A percentile compares a stretch with the other conserved stretches of the same genome.
Evolutionary conservation across 2,888 invertebrate genomes (phyloP).

Genomic region (Folsomia candida): DNA sequence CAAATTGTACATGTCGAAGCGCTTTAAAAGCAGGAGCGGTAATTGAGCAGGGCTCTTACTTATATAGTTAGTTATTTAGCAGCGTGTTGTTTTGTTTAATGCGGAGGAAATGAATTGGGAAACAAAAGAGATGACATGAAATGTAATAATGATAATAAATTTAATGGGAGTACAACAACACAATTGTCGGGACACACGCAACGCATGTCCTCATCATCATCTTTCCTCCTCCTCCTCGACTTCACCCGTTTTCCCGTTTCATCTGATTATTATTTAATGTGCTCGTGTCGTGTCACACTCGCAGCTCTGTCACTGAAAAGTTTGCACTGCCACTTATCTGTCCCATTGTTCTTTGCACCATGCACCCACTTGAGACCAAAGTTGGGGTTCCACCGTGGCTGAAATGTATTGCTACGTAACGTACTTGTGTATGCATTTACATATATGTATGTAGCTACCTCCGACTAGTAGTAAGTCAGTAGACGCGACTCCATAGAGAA

Average conservation of each 20-base stretch:
- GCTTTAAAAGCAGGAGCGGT: no score
- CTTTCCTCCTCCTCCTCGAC: constrained; percentile 4
- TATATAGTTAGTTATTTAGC: constrained; percentile 7
- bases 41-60: no score
- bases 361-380: background rate
- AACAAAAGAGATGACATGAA: constrained; percentile 24
- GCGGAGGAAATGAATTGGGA: constrained; percentile 19
- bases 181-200: constrained; percentile 28
- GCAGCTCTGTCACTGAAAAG: background rate
- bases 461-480: no score
- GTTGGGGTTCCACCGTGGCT: no score
- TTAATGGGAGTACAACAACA: constrained; percentile 11
- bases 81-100: background rate
- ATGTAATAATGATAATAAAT: constrained; percentile 24
- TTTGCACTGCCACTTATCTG: background rate
- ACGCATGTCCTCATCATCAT: constrained; percentile 12
- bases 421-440: no score
- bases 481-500: no score
- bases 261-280: constrained; percentile 29
- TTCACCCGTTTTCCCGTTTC: constrained; percentile 1
- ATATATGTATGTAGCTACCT: no score
- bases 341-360: background rate
- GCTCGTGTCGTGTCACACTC: constrained; percentile 36
- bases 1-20: no score
- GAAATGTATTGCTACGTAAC: no score